Percentiles rank a stretch among this genome's conserved stretches.
Evolutionary conservation across 2,888 invertebrate species (phyloP).

Genomic region (Mactromeris polynyma): DNA sequence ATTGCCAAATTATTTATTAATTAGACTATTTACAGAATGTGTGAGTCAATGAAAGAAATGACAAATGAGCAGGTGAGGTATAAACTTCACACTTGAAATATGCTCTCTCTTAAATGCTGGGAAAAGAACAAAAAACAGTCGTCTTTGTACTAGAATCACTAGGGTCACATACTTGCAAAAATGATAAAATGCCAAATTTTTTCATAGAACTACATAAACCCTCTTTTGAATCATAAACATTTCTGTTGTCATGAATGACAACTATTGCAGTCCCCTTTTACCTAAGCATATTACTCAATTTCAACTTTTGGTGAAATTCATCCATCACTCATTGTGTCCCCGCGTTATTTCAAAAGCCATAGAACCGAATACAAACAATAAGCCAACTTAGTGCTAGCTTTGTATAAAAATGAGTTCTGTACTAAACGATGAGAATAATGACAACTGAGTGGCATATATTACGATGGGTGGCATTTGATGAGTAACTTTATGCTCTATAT

Average conservation of each 20-base stretch:
- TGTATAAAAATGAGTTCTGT: background rate
- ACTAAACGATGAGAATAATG: background rate
- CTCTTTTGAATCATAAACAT: background rate
- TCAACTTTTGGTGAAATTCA: background rate
- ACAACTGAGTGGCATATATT: background rate
- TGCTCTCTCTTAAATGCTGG: background rate
- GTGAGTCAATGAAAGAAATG: background rate
- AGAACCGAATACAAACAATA: background rate
- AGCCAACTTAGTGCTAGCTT: background rate
- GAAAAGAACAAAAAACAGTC: background rate
- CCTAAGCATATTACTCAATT: background rate
- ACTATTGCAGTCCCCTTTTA: background rate
- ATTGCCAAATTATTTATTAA: background rate
- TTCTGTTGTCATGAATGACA: background rate
- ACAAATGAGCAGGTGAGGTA: background rate
- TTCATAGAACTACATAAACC: background rate
- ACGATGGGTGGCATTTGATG: conserved; percentile 10
- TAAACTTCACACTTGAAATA: background rate
- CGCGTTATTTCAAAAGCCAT: background rate
- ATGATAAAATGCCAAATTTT: background rate
- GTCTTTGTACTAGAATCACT: background rate
- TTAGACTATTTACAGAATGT: background rate
- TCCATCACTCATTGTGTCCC: background rate
- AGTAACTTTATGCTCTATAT: background rate
- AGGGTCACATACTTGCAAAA: background rate